phyloP scores from a whole-genome alignment of 2,888 invertebrate genomes.

The Megamerina dolium region DNA sequence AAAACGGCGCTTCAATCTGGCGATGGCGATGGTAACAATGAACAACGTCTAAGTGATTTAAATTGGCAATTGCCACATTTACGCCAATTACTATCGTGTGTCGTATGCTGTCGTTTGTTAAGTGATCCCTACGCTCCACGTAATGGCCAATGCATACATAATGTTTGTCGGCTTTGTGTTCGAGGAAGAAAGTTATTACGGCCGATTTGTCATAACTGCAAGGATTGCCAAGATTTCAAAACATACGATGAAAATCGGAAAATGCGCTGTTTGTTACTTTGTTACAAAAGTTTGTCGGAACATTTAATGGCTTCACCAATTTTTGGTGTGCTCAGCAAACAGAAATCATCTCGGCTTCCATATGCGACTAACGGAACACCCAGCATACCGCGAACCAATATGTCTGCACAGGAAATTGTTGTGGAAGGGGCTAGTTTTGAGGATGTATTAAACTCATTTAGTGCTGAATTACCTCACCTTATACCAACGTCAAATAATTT shows the following conservation, averaged over 20 bases:
- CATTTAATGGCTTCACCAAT: constrained; percentile 70
- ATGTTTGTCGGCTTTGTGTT: constrained; percentile 78
- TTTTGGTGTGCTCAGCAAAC: constrained; percentile 48
- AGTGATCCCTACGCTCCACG: constrained; percentile 76
- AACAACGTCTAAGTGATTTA: constrained; percentile 73
- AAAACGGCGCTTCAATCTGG: constrained; percentile 32
- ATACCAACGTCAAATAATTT: constrained; percentile 53
- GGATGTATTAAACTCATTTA: constrained; percentile 66
- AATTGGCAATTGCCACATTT: constrained; percentile 78
- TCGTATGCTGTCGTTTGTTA: constrained; percentile 78
- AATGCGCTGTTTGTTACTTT: constrained; percentile 73
- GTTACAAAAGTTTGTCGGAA: constrained; percentile 83
- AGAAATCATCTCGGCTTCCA: constrained; percentile 48
- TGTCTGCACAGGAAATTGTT: constrained; percentile 56
- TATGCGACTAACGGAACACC: constrained; percentile 1
- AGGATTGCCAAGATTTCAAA: constrained; percentile 71
- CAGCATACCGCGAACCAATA: constrained; percentile 45
- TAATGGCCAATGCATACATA: constrained; percentile 77
- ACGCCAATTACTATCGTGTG: constrained; percentile 81
- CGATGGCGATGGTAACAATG: constrained; percentile 30
- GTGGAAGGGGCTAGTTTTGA: constrained; percentile 73
- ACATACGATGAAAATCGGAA: constrained; percentile 78
- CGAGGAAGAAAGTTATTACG: constrained; percentile 80
- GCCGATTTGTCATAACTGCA: constrained; percentile 80
- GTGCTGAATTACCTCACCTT: constrained; percentile 65